A percentile compares a stretch with the other conserved stretches of the same genome.
These are phyloP conservation scores for Thalassarche chlororhynchos DNA, from an alignment of 2,113 vertebrate species.

Conservation along the genomic window DNA sequence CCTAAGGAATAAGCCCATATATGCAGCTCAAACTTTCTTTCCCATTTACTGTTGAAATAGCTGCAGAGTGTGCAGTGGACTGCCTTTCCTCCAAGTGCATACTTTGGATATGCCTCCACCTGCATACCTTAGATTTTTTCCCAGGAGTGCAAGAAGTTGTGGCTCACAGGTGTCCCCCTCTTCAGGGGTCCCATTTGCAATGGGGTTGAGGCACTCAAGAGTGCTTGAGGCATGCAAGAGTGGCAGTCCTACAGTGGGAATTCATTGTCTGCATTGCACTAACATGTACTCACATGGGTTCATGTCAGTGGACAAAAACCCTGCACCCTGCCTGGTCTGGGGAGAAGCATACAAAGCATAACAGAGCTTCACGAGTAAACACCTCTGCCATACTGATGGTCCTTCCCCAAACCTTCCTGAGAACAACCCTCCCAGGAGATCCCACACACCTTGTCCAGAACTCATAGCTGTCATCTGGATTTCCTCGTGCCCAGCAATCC, in stretches of 20 bases:
- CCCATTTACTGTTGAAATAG: background rate
- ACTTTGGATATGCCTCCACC: background rate
- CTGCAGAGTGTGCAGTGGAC: background rate
- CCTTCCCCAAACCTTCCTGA: background rate
- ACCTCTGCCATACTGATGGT: rapidly evolving
- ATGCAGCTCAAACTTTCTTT: background rate
- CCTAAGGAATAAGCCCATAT: background rate
- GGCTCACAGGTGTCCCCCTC: background rate
- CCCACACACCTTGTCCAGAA: background rate
- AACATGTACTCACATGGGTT: no score
- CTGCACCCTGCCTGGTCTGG: no score
- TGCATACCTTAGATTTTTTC: background rate
- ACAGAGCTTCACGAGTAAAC: background rate
- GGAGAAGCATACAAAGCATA: background rate
- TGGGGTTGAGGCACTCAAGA: background rate
- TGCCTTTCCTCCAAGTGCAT: background rate
- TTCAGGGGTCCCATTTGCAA: background rate
- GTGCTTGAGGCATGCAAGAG: no score
- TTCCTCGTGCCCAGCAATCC: background rate
- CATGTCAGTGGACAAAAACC: background rate
- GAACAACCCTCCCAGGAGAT: background rate
- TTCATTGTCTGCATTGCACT: background rate
- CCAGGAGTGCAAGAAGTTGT: background rate
- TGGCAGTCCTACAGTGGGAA: no score
- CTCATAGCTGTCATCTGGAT: background rate